Conservation (phyloP, 2,113 vertebrate genomes). For the Hassar affinis region DNA sequence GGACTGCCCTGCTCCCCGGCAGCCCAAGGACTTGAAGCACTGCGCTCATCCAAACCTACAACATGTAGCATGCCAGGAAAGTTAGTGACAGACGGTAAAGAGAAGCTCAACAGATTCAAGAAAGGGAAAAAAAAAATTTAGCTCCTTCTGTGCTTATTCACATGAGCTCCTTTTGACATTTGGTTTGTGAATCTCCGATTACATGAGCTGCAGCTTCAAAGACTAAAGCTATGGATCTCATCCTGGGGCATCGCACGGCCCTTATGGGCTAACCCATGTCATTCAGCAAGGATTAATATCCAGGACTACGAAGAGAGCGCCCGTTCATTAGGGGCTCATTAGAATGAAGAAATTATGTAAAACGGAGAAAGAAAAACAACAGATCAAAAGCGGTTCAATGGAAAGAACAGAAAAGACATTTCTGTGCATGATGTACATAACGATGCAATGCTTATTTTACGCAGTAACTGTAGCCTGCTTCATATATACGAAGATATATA, state of each 20-base stretch:
- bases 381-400: conserved; percentile 32
- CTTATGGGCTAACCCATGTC: conserved; percentile 42
- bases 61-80: conserved; percentile 26
- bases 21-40: conserved; percentile 87
- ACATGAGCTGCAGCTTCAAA: conserved; percentile 39
- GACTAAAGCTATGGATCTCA: conserved; percentile 36
- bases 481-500: background rate
- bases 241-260: conserved; percentile 25
- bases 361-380: conserved; percentile 44
- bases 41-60: conserved; percentile 86
- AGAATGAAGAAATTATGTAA: conserved; percentile 39
- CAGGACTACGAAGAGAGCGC: conserved; percentile 42
- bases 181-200: conserved; percentile 39
- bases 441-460: background rate
- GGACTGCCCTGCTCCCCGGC: conserved; percentile 88
- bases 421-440: background rate
- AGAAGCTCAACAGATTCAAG: conserved; percentile 34
- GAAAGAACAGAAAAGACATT: conserved; percentile 15
- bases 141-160: conserved; percentile 35
- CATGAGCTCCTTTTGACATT: conserved; percentile 41
- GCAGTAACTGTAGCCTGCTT: background rate
- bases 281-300: conserved; percentile 48
- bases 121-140: background rate
- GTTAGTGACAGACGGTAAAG: conserved; percentile 29
- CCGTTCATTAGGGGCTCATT: conserved; percentile 47